Conservation (phyloP, 2,797 vertebrate genomes). For the Pseudochirops cupreus region DNA sequence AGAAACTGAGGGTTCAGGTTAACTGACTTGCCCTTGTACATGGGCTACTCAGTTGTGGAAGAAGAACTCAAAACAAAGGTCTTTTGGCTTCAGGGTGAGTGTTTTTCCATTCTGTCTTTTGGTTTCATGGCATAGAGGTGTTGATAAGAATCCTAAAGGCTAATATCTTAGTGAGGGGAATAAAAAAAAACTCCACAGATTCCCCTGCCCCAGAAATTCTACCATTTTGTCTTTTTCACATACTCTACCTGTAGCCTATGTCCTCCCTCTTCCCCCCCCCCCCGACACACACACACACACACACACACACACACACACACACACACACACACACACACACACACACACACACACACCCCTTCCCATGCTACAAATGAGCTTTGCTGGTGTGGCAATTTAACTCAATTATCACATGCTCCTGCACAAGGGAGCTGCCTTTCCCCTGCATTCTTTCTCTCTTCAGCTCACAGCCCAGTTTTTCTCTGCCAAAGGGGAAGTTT, state of each 20-base stretch:
- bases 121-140: background rate
- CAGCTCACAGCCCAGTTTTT: background rate
- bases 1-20: background rate
- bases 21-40: background rate
- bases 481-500: background rate
- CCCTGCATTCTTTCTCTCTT: background rate
- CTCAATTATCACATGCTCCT: background rate
- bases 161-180: too few species aligned
- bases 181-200: too few species aligned
- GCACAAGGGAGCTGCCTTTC: background rate
- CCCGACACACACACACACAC: too few species aligned
- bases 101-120: background rate
- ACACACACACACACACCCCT: too few species aligned
- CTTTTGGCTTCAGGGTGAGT: background rate
- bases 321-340: too few species aligned
- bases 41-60: background rate
- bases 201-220: background rate
- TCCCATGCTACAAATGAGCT: background rate
- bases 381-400: background rate
- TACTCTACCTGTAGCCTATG: too few species aligned
- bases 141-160: background rate
- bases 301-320: too few species aligned
- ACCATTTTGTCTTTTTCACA: too few species aligned
- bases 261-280: too few species aligned
- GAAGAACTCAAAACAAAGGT: background rate